Evolutionary conservation across 2,797 vertebrate species (phyloP), one percentile per base, ranked within the genome.

Genomic region (Characodon lateralis): DNA sequence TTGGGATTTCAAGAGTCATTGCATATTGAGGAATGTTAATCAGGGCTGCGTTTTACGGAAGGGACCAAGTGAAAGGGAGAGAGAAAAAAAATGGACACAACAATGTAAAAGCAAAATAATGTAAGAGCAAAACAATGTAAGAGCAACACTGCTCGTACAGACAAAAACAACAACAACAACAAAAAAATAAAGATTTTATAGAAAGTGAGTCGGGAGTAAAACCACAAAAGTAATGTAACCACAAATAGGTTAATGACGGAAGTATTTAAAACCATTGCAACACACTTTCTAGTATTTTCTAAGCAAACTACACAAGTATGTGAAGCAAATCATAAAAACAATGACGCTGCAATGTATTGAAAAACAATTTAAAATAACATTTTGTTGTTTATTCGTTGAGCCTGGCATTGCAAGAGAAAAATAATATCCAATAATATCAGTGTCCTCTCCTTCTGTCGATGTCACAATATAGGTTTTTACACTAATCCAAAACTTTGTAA

Each of bases 1-100:
- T 31, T 51, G 12, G 24, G 18, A 8, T 70, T 79, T 69, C 76
- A 77, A 86, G 72, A 73, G 72, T 69, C 35, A 24, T 66, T 41
- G 20, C 2, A 41, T 66, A 24, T 24, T 5, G 39, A 43, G 22
- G 31, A 41, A 43, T 41, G 24, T 66, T 24, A 39, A 66, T 41
- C 24, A 41, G 20, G 53, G 53, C 5, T 56, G 22, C n/a, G 55
- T n/a, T 56, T 56, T 6, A 56, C 18, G 20, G 8, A 41, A 66
- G 51, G 51, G 20, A 22, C 4, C 16, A 51, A 51, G 50, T 9
- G 46, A 48, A 14, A 48, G 46, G 9, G 13, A 48, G 13, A 48
- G 13, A 65, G 31, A 20, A 14, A 65, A 43, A 43, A 68, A 68
- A 10, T 8, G 35, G 35, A 35, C 10, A 12, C 13, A 48, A 48